Base-by-base conservation (phyloP, 1,140 invertebrate species). In the Lordiphosa stackelbergi region DNA sequence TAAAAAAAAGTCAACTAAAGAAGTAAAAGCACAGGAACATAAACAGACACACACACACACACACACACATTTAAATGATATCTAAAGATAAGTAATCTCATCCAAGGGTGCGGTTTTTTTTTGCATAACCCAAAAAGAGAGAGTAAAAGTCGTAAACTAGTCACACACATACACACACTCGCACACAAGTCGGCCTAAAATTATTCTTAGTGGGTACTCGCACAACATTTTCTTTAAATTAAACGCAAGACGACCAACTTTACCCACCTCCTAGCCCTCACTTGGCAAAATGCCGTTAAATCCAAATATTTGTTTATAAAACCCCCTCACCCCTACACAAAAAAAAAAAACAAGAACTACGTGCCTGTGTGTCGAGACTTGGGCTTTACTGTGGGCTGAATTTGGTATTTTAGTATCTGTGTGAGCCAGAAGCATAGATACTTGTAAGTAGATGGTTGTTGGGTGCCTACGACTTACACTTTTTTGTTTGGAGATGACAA, bases 241-340 rank as follows among this genome's bases (percentile, higher is more conserved):
- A 31, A 31, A 31, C 28, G 7, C 28, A 31, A 31, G 28, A 31
- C 28, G 28, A 31, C 7, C 7, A 31, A 31, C 28, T 31, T 31
- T 31, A 31, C 0, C 28, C 28, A 31, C 28, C 28, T 31, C 51
- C 51, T 38, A 19, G 40, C 38, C 22, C 68, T 56, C 51, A 72
- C 70, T 63, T 40, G 43, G 28, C 28, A 31, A 31, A 31, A 31
- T 31, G 63, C 70, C 58, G 73, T 77, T 69, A 78, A 78, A 79
- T 73, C 65, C 73, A 78, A 78, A 78, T 78, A 78, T 78, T 78
- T 78, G 73, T 73, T 78, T 78, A 79, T 73, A 54, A 79, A 78
- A 72, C 73, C 35, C 36, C 8, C 12, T 7, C 16, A 6, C 13
- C 5, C 10, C 7, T 43, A 9, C 12, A 11, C 11, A 5, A 16